Evolutionary conservation across 1,140 invertebrate genomes (phyloP).

Genomic region (Drosophila melanica): DNA sequence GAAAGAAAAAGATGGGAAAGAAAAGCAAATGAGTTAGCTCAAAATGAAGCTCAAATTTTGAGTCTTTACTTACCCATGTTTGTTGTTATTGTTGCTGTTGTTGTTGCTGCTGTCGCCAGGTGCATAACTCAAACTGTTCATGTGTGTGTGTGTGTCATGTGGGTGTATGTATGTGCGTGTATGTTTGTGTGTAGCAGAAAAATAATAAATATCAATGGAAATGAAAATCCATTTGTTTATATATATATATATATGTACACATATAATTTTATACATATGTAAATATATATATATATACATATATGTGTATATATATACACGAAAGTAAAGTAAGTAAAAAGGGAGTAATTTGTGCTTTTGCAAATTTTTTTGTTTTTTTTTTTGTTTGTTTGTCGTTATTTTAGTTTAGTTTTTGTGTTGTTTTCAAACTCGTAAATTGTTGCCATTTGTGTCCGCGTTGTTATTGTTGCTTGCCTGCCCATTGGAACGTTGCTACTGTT

Average conservation of each 20-base stretch:
- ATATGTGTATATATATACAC: background rate
- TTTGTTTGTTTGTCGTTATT: background rate
- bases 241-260: background rate
- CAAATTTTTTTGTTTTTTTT: conserved; percentile 15
- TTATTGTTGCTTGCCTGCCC: conserved; percentile 25
- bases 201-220: conserved; percentile 40
- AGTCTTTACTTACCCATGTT: conserved; percentile 13
- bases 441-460: conserved; percentile 46
- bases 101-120: conserved; percentile 13
- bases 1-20: background rate
- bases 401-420: conserved; percentile 4
- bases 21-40: background rate
- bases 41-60: background rate
- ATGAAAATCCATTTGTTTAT: conserved; percentile 7
- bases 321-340: conserved; percentile 24
- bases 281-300: conserved; percentile 2
- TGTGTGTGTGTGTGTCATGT: conserved; percentile 2
- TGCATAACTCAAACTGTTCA: conserved; percentile 8
- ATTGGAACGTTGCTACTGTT: conserved; percentile 6
- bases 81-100: conserved; percentile 21
- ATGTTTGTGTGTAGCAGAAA: conserved; percentile 26
- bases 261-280: background rate
- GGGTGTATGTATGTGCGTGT: conserved; percentile 2
- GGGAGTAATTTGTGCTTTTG: conserved; percentile 31
- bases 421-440: conserved; percentile 29